These are phyloP conservation scores for Papilio demoleus DNA, from an alignment of 2,888 invertebrate species.

Conservation along the genomic window DNA sequence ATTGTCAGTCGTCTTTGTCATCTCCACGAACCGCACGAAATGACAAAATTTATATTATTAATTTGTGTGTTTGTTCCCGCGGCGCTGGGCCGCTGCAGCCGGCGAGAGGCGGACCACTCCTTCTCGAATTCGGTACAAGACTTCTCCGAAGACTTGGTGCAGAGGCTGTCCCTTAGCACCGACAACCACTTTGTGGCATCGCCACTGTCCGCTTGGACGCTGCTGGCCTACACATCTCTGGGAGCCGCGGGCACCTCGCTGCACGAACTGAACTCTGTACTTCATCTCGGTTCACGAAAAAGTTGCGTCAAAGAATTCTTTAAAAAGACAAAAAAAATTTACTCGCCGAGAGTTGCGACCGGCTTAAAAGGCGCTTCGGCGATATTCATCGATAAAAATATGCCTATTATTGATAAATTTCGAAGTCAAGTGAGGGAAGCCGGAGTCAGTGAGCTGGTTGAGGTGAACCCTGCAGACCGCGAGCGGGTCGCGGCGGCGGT, in stretches of 20 bases:
- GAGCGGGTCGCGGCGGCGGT: slow-evolving; percentile 55
- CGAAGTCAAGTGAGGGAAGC: slow-evolving; percentile 48
- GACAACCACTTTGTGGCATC: slow-evolving; percentile 71
- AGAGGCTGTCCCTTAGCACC: slow-evolving; percentile 57
- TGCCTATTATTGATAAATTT: slow-evolving; percentile 55
- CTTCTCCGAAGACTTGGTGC: slow-evolving; percentile 49
- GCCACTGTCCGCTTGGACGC: slow-evolving; percentile 67
- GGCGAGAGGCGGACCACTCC: slow-evolving; percentile 44
- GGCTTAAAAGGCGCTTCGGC: slow-evolving; percentile 62
- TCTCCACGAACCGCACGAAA: slow-evolving; percentile 42
- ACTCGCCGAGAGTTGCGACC: slow-evolving; percentile 47
- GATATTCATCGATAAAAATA: slow-evolving; percentile 58
- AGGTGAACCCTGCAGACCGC: slow-evolving; percentile 55
- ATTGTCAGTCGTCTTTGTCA: slow-evolving; percentile 19
- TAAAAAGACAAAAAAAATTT: slow-evolving; percentile 52
- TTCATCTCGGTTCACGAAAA: slow-evolving; percentile 56
- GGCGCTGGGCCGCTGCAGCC: slow-evolving; percentile 47
- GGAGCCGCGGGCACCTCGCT: slow-evolving; percentile 64
- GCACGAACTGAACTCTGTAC: slow-evolving; percentile 57
- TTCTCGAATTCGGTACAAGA: slow-evolving; percentile 53
- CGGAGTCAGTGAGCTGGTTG: slow-evolving; percentile 56
- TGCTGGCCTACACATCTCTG: slow-evolving; percentile 62
- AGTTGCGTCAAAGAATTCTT: slow-evolving; percentile 69
- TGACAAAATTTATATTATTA: slow-evolving; percentile 45
- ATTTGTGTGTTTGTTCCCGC: slow-evolving; percentile 47